Percentiles rank a stretch among this genome's conserved stretches.
Conservation (phyloP, 2,888 invertebrate species). For the Pollenia angustigena region DNA sequence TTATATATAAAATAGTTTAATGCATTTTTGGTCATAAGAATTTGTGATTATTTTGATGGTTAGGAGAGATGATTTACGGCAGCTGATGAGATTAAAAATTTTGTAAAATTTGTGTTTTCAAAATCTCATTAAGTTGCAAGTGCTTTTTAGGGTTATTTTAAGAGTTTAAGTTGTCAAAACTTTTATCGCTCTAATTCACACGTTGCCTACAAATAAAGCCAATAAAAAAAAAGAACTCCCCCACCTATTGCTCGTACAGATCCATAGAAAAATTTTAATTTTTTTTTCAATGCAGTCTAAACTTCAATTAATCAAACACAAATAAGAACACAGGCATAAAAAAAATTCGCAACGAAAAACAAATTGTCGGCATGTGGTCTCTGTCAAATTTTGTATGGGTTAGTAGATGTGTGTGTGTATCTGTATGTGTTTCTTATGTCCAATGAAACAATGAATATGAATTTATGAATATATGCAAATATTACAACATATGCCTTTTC, state of each 20-base stretch:
- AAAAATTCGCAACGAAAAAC: neutral
- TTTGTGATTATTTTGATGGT: neutral
- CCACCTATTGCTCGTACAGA: neutral
- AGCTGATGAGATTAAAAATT: neutral
- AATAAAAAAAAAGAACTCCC: neutral
- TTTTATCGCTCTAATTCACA: too few relatives aligned
- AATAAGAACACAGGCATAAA: neutral
- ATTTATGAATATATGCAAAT: slow-evolving; percentile 62
- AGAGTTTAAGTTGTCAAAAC: too few relatives aligned
- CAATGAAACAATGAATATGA: slow-evolving; percentile 43
- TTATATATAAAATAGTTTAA: neutral
- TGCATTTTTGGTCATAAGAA: slow-evolving; percentile 17
- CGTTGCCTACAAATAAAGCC: too few relatives aligned
- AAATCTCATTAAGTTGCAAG: neutral
- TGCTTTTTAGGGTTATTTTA: too few relatives aligned
- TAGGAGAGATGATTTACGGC: neutral
- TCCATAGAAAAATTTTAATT: neutral
- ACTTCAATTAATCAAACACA: slow-evolving; percentile 36
- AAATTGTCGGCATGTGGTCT: slow-evolving; percentile 39
- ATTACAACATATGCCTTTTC: slow-evolving; percentile 42
- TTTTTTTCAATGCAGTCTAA: neutral
- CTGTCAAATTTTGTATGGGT: slow-evolving; percentile 11
- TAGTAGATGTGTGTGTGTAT: neutral
- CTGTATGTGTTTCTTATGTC: neutral
- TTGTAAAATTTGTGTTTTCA: neutral